A percentile compares a stretch with the other conserved stretches of the same genome.
These are phyloP conservation scores for Synanthedon myopaeformis DNA, from an alignment of 2,888 invertebrate genomes.

Conservation along the genomic window DNA sequence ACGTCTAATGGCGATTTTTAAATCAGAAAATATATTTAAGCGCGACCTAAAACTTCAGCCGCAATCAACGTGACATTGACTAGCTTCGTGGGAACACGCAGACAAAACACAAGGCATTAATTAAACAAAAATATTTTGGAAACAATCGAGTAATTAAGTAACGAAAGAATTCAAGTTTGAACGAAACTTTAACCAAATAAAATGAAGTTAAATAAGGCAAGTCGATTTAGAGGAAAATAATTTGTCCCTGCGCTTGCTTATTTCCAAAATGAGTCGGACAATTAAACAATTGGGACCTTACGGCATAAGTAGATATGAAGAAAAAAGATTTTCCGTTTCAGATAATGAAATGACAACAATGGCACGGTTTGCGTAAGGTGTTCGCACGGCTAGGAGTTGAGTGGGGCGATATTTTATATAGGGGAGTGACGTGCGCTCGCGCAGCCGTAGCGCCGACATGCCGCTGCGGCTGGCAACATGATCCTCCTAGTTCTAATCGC, in stretches of 20 bases:
- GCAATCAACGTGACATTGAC: slow-evolving; percentile 42
- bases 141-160: slow-evolving; percentile 45
- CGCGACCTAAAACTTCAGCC: slow-evolving; percentile 15
- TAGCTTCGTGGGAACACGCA: slow-evolving; percentile 33
- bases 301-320: slow-evolving; percentile 44
- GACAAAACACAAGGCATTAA: slow-evolving; percentile 17
- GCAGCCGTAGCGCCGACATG: slow-evolving; percentile 60
- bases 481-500: slow-evolving; percentile 44
- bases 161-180: slow-evolving; percentile 1
- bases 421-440: slow-evolving; percentile 42
- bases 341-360: slow-evolving; percentile 70
- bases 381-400: slow-evolving; percentile 53
- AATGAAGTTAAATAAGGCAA: background rate
- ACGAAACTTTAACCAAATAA: slow-evolving; percentile 2
- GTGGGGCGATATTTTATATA: slow-evolving; percentile 69
- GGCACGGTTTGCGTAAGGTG: slow-evolving; percentile 51
- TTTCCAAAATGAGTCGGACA: slow-evolving; percentile 46
- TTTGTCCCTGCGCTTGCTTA: slow-evolving; percentile 35
- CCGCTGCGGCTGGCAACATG: slow-evolving; percentile 55
- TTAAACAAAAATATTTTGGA: slow-evolving; percentile 26
- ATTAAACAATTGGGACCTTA: slow-evolving; percentile 65
- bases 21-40: slow-evolving; percentile 24
- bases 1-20: background rate
- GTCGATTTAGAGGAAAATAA: slow-evolving; percentile 9
- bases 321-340: slow-evolving; percentile 70